phyloP scores from a whole-genome alignment of 2,797 vertebrate species.

The Chelon auratus region DNA sequence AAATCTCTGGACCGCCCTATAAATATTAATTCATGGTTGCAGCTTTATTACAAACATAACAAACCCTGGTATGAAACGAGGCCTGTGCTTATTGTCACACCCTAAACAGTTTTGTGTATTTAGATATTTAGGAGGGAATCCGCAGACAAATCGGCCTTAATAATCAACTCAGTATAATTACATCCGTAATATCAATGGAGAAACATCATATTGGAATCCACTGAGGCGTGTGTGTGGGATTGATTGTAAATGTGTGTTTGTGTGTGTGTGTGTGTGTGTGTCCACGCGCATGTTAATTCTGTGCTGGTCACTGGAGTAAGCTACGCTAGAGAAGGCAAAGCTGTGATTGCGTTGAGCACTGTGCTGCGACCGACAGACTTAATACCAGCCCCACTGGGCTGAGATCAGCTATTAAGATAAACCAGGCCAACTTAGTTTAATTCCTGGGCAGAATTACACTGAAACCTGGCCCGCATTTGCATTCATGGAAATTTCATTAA shows the following conservation, averaged over 20 bases:
- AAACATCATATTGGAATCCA: constrained; percentile 84
- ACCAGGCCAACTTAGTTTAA: constrained; percentile 84
- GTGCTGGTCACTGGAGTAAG: constrained; percentile 84
- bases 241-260: constrained; percentile 28
- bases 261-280: constrained; percentile 30
- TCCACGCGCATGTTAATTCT: constrained; percentile 79
- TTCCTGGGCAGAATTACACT: constrained; percentile 83
- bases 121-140: constrained; percentile 72
- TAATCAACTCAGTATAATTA: constrained; percentile 83
- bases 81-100: constrained; percentile 26
- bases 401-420: constrained; percentile 90
- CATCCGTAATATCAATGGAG: constrained; percentile 84
- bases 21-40: constrained; percentile 14
- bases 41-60: constrained; percentile 20
- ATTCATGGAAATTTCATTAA: constrained; percentile 88
- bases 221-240: constrained; percentile 69
- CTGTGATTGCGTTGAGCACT: constrained; percentile 83
- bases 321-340: constrained; percentile 85
- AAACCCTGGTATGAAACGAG: constrained; percentile 32
- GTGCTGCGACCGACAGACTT: constrained; percentile 80
- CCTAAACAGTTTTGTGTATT: constrained; percentile 61
- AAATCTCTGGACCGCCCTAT: neutral
- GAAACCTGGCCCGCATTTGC: constrained; percentile 82
- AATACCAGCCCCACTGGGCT: constrained; percentile 80
- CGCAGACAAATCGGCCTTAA: constrained; percentile 68